These are phyloP conservation scores for Campoletis raptor DNA, from an alignment of 2,888 invertebrate genomes.

Conservation along the genomic window DNA sequence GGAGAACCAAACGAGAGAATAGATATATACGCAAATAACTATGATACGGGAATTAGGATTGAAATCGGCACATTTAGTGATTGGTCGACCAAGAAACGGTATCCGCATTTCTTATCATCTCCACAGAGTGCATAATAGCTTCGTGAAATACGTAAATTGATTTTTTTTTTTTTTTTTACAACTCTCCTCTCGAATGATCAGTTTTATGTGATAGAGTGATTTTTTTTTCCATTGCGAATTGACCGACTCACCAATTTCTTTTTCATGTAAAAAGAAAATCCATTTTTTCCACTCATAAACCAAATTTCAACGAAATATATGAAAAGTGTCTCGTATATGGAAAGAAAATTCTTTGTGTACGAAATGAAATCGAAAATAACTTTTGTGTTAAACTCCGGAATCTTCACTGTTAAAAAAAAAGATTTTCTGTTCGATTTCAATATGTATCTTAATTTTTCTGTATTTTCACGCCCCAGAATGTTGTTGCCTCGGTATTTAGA, in stretches of 20 bases:
- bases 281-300: background rate
- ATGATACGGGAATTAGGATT: slow-evolving; percentile 37
- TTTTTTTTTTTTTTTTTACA: background rate
- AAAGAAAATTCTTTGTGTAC: too few relatives aligned
- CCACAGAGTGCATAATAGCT: background rate
- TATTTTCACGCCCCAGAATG: too few relatives aligned
- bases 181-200: background rate
- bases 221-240: background rate
- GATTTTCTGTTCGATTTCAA: too few relatives aligned
- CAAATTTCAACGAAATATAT: too few relatives aligned
- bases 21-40: slow-evolving; percentile 49
- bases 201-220: background rate
- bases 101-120: background rate
- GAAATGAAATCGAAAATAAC: too few relatives aligned
- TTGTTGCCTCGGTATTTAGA: too few relatives aligned
- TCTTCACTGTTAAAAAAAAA: too few relatives aligned
- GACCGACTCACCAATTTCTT: background rate
- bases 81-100: slow-evolving; percentile 35
- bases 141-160: background rate
- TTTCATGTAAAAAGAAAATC: too few relatives aligned
- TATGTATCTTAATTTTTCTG: too few relatives aligned
- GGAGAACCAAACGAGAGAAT: slow-evolving; percentile 27
- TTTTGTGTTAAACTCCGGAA: too few relatives aligned
- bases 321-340: too few relatives aligned
- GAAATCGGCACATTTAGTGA: slow-evolving; percentile 23